Percentiles rank a stretch among this genome's conserved stretches.
Conservation (phyloP, 2,797 vertebrate species). For the Enteromius afrohamiltoni region DNA sequence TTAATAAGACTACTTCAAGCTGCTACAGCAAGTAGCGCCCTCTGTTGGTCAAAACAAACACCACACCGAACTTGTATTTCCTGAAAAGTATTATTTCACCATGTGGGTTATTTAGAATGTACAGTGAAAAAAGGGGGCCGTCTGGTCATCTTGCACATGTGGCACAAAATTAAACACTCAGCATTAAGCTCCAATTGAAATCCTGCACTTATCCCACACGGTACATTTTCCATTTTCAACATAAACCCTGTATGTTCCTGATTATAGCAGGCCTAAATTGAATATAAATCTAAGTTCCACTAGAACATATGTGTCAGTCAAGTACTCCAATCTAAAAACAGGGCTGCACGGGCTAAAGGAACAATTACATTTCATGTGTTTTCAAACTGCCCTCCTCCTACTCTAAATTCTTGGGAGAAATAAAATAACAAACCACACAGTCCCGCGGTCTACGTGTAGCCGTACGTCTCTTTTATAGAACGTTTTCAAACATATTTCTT, state of each 20-base stretch:
- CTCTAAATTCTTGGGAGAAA: conserved; percentile 68
- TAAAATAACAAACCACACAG: conserved; percentile 76
- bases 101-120: background rate
- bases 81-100: background rate
- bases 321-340: conserved; percentile 55
- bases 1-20: background rate
- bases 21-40: background rate
- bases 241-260: conserved; percentile 13
- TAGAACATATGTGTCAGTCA: conserved; percentile 45
- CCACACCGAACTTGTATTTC: background rate
- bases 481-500: conserved; percentile 70
- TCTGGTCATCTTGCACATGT: background rate
- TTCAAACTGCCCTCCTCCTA: conserved; percentile 60
- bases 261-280: conserved; percentile 9
- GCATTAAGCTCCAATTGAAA: background rate
- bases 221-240: conserved; percentile 24
- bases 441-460: conserved; percentile 72
- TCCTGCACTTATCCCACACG: conserved; percentile 3
- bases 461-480: conserved; percentile 69
- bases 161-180: conserved; percentile 1
- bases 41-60: background rate
- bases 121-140: background rate
- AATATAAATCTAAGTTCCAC: conserved; percentile 34
- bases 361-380: conserved; percentile 68
- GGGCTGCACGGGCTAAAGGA: conserved; percentile 56